Evolutionary conservation across 2,113 vertebrate species (phyloP), one percentile per base, ranked within the genome.

Genomic region (Lamprotornis superbus): DNA sequence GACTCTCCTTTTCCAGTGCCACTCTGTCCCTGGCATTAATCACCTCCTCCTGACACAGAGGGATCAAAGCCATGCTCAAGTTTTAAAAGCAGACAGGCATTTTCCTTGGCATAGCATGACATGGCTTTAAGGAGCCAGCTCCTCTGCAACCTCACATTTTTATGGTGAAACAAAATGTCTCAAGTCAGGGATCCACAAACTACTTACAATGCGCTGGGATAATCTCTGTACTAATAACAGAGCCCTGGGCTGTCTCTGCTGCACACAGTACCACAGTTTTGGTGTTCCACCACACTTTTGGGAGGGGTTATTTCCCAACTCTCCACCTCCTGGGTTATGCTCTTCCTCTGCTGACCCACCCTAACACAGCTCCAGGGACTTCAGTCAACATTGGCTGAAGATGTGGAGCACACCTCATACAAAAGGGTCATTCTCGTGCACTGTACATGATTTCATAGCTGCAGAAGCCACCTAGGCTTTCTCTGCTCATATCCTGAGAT

Each of bases 401-500:
- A 47, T 23, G 39, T 24, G 93, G 76, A 81, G 17, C 80, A 71
- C 12, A 5, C 12, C 20, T 27, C 40, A 56, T 22, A 42, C 37
- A 47, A 44, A 53, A 70, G 39, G 80, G 63, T 37, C 2, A 1
- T 53, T 82, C 27, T 44, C 6, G 4, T 7, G 13, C 1, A 2
- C 68, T 46, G 49, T 9, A 67, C 35, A 33, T 2, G 15, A 50
- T 52, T 94, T 78, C 42, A 77, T 20, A 76, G 93, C 83, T 82
- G 84, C 88, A 90, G 65, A 74, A 96, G 53, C 69, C 75, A 88
- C 59, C 67, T n/a, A 73, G 27, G 68, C 28, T 61, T 74, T 63
- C 71, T 90, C 68, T 93, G 81, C 75, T 96, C 80, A 60, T 91
- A 89, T 47, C 78, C 71, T 35, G 68, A 93, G 87, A 96, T 35